Evolutionary conservation across 2,888 invertebrate genomes (phyloP).

Genomic region (Lucinisca nassula): DNA sequence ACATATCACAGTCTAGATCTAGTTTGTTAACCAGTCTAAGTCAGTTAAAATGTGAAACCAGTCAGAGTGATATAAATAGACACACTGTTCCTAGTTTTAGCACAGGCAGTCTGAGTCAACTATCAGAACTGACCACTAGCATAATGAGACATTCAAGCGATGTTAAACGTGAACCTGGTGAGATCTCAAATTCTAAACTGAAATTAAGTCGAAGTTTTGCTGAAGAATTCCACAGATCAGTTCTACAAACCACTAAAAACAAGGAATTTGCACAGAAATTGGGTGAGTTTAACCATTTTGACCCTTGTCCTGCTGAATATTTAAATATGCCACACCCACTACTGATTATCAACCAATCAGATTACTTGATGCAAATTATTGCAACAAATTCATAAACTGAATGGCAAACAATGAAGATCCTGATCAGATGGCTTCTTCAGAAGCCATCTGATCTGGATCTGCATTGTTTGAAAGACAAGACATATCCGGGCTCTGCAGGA

Average conservation of each 20-base stretch:
- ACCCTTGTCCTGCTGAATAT: too few species aligned
- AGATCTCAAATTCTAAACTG: slow-evolving; percentile 1
- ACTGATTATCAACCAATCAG: too few species aligned
- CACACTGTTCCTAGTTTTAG: neutral
- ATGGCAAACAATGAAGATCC: too few species aligned
- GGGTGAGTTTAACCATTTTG: slow-evolving; percentile 62
- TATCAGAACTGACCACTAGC: neutral
- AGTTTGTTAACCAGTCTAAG: neutral
- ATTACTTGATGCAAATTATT: too few species aligned
- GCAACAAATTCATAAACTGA: too few species aligned
- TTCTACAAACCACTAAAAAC: slow-evolving; percentile 86
- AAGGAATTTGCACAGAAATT: slow-evolving; percentile 77
- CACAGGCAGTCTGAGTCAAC: slow-evolving; percentile 10
- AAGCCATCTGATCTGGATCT: too few species aligned
- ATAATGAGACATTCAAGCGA: neutral
- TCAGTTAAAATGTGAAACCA: neutral
- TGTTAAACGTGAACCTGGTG: neutral
- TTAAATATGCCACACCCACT: too few species aligned
- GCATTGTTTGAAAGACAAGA: too few species aligned
- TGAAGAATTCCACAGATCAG: slow-evolving; percentile 88
- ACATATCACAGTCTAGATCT: neutral
- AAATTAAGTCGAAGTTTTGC: slow-evolving; percentile 85
- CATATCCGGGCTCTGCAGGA: too few species aligned
- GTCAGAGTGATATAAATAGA: slow-evolving; percentile 10
- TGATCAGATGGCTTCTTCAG: too few species aligned